Conservation (phyloP, 2,888 invertebrate genomes). For the Ophion slaviceki region DNA sequence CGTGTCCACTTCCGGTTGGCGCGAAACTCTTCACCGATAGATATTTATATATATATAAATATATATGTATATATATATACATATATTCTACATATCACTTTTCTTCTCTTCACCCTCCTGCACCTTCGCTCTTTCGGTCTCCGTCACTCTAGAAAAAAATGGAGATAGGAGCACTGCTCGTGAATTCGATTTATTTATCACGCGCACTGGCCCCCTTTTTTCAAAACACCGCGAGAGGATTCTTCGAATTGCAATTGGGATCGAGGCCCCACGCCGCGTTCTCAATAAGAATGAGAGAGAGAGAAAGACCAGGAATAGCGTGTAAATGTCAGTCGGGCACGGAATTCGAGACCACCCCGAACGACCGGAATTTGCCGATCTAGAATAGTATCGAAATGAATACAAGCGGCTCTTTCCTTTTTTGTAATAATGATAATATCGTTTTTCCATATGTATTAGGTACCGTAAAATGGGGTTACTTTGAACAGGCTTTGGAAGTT, state of each 20-base stretch:
- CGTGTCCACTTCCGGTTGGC: constrained; percentile 51
- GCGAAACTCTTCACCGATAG: constrained; percentile 47
- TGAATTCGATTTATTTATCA: constrained; percentile 1
- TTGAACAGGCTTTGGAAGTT: too few species aligned
- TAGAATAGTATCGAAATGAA: constrained; percentile 41
- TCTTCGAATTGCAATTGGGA: constrained; percentile 56
- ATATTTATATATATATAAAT: not conserved
- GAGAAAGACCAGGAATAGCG: constrained; percentile 36
- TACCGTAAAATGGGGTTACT: too few species aligned
- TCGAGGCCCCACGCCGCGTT: constrained; percentile 43
- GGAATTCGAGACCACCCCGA: constrained; percentile 41
- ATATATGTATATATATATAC: not conserved
- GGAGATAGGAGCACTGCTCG: not conserved
- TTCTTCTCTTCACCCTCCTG: constrained; percentile 24
- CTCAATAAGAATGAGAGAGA: constrained; percentile 7
- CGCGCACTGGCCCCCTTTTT: not conserved
- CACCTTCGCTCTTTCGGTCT: constrained; percentile 5
- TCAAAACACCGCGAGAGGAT: constrained; percentile 15
- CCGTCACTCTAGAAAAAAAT: not conserved
- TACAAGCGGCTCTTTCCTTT: constrained; percentile 1
- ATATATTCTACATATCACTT: constrained; percentile 17
- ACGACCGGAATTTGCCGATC: constrained; percentile 40
- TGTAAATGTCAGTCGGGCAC: constrained; percentile 60
- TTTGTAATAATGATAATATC: not conserved
- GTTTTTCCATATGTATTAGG: too few species aligned